Evolutionary conservation across 2,888 invertebrate genomes (phyloP).

Genomic region (Mesochorus sp.): DNA sequence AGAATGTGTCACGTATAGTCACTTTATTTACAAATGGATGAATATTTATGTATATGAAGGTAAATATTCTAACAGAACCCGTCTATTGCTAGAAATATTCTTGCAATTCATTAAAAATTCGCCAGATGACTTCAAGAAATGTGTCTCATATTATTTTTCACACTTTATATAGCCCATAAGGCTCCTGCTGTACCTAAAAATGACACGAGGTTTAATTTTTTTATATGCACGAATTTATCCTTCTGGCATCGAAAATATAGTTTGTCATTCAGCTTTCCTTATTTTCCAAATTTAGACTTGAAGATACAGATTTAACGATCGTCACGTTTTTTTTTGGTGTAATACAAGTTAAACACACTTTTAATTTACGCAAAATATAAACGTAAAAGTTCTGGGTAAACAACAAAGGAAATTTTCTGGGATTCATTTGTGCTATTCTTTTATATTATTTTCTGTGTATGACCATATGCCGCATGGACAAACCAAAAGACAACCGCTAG

Average conservation of each 20-base stretch:
- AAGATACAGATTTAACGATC: slow-evolving; percentile 19
- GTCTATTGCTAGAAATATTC: no score
- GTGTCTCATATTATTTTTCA: no score
- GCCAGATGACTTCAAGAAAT: no score
- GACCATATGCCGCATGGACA: slow-evolving; percentile 21
- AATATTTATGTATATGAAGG: slow-evolving; percentile 15
- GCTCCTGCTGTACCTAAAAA: no score
- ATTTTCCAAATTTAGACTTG: slow-evolving; percentile 17
- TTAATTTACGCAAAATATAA: slow-evolving; percentile 13
- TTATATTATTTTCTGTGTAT: slow-evolving; percentile 16
- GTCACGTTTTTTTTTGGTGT: slow-evolving; percentile 3
- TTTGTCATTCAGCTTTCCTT: no score
- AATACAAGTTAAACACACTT: slow-evolving; percentile 15
- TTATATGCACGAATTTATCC: no score
- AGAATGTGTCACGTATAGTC: background rate
- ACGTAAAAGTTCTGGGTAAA: slow-evolving; percentile 17
- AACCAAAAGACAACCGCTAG: slow-evolving; percentile 58
- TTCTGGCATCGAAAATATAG: no score
- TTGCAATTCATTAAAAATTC: no score
- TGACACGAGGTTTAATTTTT: no score
- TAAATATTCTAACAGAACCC: no score
- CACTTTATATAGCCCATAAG: no score
- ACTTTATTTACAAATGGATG: slow-evolving; percentile 4
- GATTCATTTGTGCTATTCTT: slow-evolving; percentile 15
- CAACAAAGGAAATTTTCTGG: slow-evolving; percentile 18